Base-by-base conservation (phyloP, 1,140 invertebrate species). In the Leptoteleia sp. region DNA sequence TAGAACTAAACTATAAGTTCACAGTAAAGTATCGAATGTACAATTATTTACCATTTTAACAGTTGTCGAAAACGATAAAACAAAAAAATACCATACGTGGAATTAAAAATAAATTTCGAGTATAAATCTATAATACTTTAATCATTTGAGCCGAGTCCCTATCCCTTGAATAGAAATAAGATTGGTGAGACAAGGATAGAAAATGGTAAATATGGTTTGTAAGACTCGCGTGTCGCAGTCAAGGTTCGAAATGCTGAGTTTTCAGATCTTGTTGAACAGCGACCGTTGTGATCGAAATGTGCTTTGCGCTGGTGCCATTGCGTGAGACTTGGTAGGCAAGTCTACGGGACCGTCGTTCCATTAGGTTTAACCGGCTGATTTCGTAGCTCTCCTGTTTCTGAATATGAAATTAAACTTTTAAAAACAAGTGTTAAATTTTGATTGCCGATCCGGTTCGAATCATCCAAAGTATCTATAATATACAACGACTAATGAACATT, bases 221-320 rank as follows among this genome's bases (percentile, higher is more conserved):
- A 40, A 29, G 57, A 64, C 22, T 54, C 40, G 42, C 27, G 38
- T 37, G 45, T 25, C 25, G 70, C 33, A 38, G 43, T 86, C 62
- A 87, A 17, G 79, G 76, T 70, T 81, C 72, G 19, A 79, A 75
- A 62, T 78, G 80, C 48, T 77, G 83, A 45, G 79, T 27, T 52
- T 68, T 85, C 31, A 85, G 68, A 64, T 82, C 81, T 65, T 78
- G 84, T 83, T 84, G 86, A 43, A 84, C 57, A 70, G 76, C 85
- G 61, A 79, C 55, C 55, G 71, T 84, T 72, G 83, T 81, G 35
- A 87, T 81, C 72, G 83, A 78, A 64, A 82, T 75, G 67, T 78
- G 83, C 43, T 83, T 82, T 73, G 81, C 70, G 59, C 76, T 82
- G 79, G 64, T 72, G 45, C 77, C 81, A 64, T 81, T 87, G 43